Base-by-base conservation (phyloP, 2,797 vertebrate genomes). In the Nyctalus aviator region DNA sequence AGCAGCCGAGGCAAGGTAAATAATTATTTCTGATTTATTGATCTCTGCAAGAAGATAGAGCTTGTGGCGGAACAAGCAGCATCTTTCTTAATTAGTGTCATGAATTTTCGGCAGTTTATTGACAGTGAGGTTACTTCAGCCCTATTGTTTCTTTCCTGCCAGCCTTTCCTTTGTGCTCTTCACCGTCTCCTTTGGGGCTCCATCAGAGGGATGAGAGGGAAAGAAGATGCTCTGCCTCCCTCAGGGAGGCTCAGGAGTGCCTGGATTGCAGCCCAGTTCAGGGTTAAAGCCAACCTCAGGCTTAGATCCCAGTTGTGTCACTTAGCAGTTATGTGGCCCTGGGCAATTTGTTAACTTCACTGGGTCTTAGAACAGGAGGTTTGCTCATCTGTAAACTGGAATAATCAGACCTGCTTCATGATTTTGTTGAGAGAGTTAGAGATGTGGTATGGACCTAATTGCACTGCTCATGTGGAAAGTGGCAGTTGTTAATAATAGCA, bases 11-110 rank as follows among this genome's bases (percentile, higher is more conserved):
- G 66, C 88, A 97, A 88, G 94, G 86, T 93, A 97, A 98, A 96
- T 92, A 96, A 88, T 96, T 94, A 73, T 84, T 96, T 96, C 88
- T 84, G 88, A 95, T 97, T 96, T 97, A 97, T 97, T 96, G 97
- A 97, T 97, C 85, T 79, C 88, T 95, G 82, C 77, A 89, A 95
- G 94, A 97, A 97, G 92, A 97, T 59, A 95, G 97, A 97, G 92
- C 73, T 95, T 86, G 95, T 96, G 78, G 84, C 88, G 48, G 75
- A 92, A 93, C 88, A 44, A 83, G 53, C 68, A 97, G 79, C 92
- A 93, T 98, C 96, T 94, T 90, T 98, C 95, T 97, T 95, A 97
- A 96, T 97, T 97, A 97, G 66, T 53, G 55, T 72, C 93, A 85
- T 79, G 95, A 97, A 95, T 96, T 92, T 76, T 59, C 20, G 6